phyloP scores from a whole-genome alignment of 2,113 vertebrate species.

The Forbesichthys papilliferus region DNA sequence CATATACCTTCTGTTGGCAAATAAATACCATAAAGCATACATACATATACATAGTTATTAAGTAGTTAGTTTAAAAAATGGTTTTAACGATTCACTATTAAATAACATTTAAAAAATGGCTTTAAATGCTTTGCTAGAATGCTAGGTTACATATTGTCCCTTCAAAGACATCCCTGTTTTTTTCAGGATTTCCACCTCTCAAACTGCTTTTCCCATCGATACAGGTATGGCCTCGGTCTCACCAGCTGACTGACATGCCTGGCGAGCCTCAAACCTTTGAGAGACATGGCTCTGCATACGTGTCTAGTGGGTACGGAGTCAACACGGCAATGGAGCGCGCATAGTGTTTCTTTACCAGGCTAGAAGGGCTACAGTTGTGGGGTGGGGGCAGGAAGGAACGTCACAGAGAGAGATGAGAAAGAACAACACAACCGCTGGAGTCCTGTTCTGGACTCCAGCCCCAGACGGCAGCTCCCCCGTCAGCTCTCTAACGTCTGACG shows the following conservation, averaged over 20 bases:
- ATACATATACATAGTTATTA: neutral
- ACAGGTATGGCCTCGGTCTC: neutral
- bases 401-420: conserved; percentile 10
- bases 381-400: neutral
- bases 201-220: neutral
- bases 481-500: conserved; percentile 47
- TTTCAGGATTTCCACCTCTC: conserved; percentile 4
- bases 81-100: no score
- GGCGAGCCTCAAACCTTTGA: neutral
- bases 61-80: no score
- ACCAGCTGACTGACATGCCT: neutral
- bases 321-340: conserved; percentile 14
- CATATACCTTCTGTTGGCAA: neutral
- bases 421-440: conserved; percentile 27
- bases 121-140: no score
- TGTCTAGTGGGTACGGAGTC: conserved; percentile 2
- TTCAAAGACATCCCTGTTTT: neutral
- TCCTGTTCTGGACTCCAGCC: conserved; percentile 46
- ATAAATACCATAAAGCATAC: neutral
- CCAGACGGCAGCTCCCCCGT: conserved; percentile 38
- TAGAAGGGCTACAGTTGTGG: conserved; percentile 13
- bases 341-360: conserved; percentile 7
- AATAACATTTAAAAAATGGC: no score
- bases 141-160: no score
- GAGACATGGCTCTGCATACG: conserved; percentile 30